Base-by-base conservation (phyloP, 2,113 vertebrate species). In the Poicephalus gulielmi region DNA sequence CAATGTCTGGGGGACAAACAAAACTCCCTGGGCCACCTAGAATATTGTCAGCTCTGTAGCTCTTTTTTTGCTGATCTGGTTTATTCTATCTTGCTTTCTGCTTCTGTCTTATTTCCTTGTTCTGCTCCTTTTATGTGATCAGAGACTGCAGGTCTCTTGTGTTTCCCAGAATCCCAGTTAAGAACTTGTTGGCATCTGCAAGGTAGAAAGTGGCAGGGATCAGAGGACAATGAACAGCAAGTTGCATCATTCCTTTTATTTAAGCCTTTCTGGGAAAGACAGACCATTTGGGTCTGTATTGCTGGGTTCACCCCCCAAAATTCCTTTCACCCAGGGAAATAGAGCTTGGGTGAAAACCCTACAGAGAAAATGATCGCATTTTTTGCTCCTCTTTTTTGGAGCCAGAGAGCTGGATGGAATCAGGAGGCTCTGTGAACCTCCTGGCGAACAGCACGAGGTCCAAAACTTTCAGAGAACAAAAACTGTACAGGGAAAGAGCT, bases 101-200 rank as follows among this genome's bases (percentile, higher is more conserved):
- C 28, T 75, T 35, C 30, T 20, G 39, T 7, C 53, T 63, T n/a
- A 23, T 70, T 86, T 75, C 52, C 43, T 66, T 64, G 7, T 60
- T 87, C 35, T 50, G 0, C 71, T 87, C 35, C 31, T 83, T 82
- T 88, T 24, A 47, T 52, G n/a, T 60, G 33, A 68, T 91, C 82
- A 87, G 50, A 82, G 44, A 11, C 90, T 68, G 30, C 33, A 79
- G 66, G 41, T 90, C 52, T 90, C 85, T 49, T 25, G 33, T 57
- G 78, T 93, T 93, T 94, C 85, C 44, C 75, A 66, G 78, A 94
- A 93, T 81, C 73, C 60, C 41, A 60, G 60, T 70, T 86, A 84
- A 89, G 69, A 62, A 67, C 60, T 74, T 78, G 41, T 41, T 74
- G 64, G 43, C 2, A 4, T 88, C 79, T 80, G 68, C 44, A 76